Percentiles rank a stretch among this genome's conserved stretches.
Conservation (phyloP, 2,797 vertebrate species). For the Myotis daubentonii region DNA sequence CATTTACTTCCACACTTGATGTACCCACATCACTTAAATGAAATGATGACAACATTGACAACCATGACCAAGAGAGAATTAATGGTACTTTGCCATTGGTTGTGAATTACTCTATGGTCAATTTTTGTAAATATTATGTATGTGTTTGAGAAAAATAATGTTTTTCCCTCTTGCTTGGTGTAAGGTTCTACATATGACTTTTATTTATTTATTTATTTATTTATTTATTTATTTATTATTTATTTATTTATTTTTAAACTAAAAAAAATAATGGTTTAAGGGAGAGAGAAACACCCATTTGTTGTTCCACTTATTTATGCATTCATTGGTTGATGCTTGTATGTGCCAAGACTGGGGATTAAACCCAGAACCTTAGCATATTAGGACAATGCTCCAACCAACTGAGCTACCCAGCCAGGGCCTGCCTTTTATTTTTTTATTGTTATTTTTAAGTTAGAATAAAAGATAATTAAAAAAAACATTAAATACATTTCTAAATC, state of each 20-base stretch:
- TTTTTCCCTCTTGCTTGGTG: background rate
- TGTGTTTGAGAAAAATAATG: background rate
- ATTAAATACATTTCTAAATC: constrained; percentile 12
- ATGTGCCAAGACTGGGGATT: background rate
- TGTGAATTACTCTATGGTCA: background rate
- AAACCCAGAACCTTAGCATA: background rate
- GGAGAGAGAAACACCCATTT: background rate
- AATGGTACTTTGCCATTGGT: constrained; percentile 6
- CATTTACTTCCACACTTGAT: background rate
- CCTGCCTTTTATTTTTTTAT: background rate
- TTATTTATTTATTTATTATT: background rate
- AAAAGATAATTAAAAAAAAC: background rate
- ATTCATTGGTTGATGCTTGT: too few species aligned
- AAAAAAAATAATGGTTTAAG: background rate
- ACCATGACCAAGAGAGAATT: background rate
- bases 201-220: background rate
- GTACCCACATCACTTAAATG: background rate
- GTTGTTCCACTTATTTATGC: too few species aligned
- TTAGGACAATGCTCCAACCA: background rate
- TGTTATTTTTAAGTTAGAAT: background rate
- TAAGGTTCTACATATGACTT: background rate
- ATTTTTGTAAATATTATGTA: constrained; percentile 40
- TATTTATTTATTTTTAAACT: background rate
- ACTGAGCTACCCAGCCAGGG: background rate
- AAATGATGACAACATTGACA: background rate